phyloP scores from a whole-genome alignment of 2,113 vertebrate species.

The Poeciliopsis turrubarensis region DNA sequence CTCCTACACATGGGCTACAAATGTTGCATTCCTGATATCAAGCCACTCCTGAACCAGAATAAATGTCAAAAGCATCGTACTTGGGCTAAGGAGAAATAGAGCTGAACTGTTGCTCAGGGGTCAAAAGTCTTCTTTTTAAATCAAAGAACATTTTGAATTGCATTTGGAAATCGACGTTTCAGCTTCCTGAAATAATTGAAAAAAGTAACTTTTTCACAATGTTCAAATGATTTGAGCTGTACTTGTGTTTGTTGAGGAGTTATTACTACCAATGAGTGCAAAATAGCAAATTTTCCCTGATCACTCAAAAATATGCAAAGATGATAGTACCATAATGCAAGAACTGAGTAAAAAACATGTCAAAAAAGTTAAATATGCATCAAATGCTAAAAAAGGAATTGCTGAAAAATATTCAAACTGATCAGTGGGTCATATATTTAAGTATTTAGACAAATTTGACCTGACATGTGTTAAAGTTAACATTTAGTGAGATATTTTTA shows the following conservation, averaged over 20 bases:
- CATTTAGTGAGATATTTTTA: neutral
- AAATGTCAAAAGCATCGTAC: no score
- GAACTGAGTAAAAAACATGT: neutral
- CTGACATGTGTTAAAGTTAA: neutral
- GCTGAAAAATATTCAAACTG: neutral
- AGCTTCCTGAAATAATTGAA: neutral
- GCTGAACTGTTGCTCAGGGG: no score
- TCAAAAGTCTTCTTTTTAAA: no score
- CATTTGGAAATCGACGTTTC: no score
- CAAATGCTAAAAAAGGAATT: neutral
- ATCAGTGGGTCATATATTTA: neutral
- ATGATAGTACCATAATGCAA: neutral
- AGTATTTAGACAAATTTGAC: neutral
- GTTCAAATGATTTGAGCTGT: neutral
- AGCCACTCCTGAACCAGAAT: no score
- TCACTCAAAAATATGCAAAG: no score
- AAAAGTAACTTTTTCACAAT: neutral
- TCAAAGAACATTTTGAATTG: no score
- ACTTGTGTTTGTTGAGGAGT: neutral
- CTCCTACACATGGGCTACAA: no score
- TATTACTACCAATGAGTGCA: neutral
- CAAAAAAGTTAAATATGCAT: neutral
- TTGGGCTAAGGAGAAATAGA: no score
- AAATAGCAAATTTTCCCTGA: neutral
- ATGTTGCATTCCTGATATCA: no score